phyloP scores from a whole-genome alignment of 2,888 invertebrate species.

The Scaptomyza reducta region DNA sequence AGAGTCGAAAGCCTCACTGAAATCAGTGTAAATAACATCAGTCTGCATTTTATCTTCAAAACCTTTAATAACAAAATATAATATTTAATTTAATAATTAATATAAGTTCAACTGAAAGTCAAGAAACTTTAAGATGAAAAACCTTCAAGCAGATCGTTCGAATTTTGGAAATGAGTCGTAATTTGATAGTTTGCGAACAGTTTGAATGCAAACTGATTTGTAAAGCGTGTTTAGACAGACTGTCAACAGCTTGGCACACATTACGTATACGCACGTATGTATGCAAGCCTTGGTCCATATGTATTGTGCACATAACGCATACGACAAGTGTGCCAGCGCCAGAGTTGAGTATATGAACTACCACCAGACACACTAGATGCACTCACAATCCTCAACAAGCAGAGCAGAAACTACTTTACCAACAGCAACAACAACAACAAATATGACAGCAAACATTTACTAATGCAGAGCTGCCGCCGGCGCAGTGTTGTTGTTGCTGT shows the following conservation, averaged over 20 bases:
- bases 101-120: neutral
- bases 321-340: conserved; percentile 49
- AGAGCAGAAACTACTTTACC: conserved; percentile 19
- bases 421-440: conserved; percentile 30
- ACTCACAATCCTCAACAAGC: conserved; percentile 14
- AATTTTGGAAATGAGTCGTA: neutral
- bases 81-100: too few relatives aligned
- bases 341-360: conserved; percentile 32
- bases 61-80: too few relatives aligned
- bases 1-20: too few relatives aligned
- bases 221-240: conserved; percentile 12
- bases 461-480: conserved; percentile 43
- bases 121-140: too few relatives aligned
- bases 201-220: conserved; percentile 14
- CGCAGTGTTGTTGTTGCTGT: neutral
- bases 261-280: conserved; percentile 2
- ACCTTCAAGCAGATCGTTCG: neutral
- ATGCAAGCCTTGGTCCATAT: conserved; percentile 19
- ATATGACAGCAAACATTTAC: conserved; percentile 52
- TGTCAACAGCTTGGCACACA: conserved; percentile 35
- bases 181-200: conserved; percentile 7
- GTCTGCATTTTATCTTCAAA: too few relatives aligned
- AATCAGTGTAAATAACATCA: too few relatives aligned
- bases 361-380: conserved; percentile 10
- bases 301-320: conserved; percentile 46